A percentile compares a stretch with the other conserved stretches of the same genome.
These are phyloP conservation scores for Syritta pipiens DNA, from an alignment of 2,888 invertebrate species.

Conservation along the genomic window DNA sequence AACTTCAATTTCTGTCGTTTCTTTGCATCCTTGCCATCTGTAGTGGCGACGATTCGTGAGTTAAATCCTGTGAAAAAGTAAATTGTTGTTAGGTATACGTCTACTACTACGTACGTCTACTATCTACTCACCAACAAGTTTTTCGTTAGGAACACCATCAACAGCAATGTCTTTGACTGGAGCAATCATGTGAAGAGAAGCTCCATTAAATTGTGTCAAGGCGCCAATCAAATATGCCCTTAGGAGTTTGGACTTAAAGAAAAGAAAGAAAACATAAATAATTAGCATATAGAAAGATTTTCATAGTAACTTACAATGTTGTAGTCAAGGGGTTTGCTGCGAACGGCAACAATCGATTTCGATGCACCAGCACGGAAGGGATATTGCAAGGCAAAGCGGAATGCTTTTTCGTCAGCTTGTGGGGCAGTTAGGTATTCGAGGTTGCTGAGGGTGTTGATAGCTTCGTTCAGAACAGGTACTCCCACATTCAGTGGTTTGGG, in stretches of 20 bases:
- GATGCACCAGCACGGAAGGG: slow-evolving; percentile 89
- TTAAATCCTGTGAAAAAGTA: slow-evolving; percentile 80
- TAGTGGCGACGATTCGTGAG: slow-evolving; percentile 83
- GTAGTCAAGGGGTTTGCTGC: slow-evolving; percentile 82
- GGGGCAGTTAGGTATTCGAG: slow-evolving; percentile 71
- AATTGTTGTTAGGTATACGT: background rate
- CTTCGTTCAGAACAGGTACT: slow-evolving; percentile 65
- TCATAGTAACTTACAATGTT: slow-evolving; percentile 73
- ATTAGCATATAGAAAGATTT: background rate
- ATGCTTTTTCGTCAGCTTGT: slow-evolving; percentile 82
- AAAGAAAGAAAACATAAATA: slow-evolving; percentile 15
- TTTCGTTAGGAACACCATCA: slow-evolving; percentile 78
- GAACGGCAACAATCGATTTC: slow-evolving; percentile 85
- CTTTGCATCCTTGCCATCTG: slow-evolving; percentile 83
- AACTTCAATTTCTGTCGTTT: slow-evolving; percentile 82
- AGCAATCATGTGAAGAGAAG: slow-evolving; percentile 83
- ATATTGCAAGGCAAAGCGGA: slow-evolving; percentile 83
- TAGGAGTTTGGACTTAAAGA: slow-evolving; percentile 74
- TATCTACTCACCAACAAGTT: slow-evolving; percentile 76
- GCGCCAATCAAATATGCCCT: slow-evolving; percentile 73
- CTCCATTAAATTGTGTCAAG: slow-evolving; percentile 81
- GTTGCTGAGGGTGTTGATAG: slow-evolving; percentile 73
- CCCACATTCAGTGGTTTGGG: slow-evolving; percentile 70
- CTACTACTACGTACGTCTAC: background rate
- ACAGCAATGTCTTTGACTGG: slow-evolving; percentile 81